Base-by-base conservation (phyloP, 2,113 vertebrate species). In the Chrysochloris asiatica region DNA sequence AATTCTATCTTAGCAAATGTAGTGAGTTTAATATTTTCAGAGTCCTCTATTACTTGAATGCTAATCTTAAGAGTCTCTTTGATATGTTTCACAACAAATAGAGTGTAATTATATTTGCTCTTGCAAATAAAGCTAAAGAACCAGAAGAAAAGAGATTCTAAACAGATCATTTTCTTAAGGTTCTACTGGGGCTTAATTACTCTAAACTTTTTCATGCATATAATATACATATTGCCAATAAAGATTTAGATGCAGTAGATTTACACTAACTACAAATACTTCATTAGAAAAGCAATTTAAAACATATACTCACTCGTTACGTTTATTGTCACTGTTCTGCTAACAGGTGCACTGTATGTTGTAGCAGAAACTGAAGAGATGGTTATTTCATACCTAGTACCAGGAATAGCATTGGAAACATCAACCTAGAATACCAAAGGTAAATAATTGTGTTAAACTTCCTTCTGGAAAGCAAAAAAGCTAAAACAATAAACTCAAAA, bases 341-440 rank as follows among this genome's bases (percentile, higher is more conserved):
- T 99, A 36, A 99, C 98, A 93, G 99, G 98, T 54, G 98, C 98
- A 91, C 98, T 98, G 89, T 98, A 98, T 13, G 97, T 95, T 48
- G 98, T 98, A 43, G 98, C 98, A 93, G 99, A 98, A 92, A 98
- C 96, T 56, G 98, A 96, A 90, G 98, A 98, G 94, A 99, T 94
- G 1, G 98, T 98, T 45, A 98, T 96, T 14, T 97, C 97, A 56
- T 98, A 98, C n/a, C 97, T 96, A 78, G 98, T 98, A 86, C 98
- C 98, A 82, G 99, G 97, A 97, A 96, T 89, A 92, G 97, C 92
- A 88, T 94, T 98, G 56, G 96, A 98, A 96, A 99, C 97, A 92
- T 98, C 97, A 78, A 97, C 98, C 99, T 99, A 95, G 92, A 97
- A 96, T 24, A 93, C 16, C 90, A 94, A 83, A 93, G 86, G 72